Conservation (phyloP, 2,113 vertebrate species). For the Sminthopsis crassicaudata region DNA sequence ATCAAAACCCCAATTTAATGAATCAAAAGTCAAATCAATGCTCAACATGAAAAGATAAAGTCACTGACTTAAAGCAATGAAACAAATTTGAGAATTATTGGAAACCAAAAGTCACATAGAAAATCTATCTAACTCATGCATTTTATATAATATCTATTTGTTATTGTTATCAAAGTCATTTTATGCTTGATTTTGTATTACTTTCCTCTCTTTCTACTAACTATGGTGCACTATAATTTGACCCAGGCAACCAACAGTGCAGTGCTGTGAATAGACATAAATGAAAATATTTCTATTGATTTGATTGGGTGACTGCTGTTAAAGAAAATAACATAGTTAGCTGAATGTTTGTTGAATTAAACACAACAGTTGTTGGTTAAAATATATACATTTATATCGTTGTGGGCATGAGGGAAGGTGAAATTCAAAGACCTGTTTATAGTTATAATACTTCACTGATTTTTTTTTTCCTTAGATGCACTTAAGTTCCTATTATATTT, state of each 20-base stretch:
- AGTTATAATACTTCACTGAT: not conserved
- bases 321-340: conserved; percentile 23
- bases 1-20: not conserved
- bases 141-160: not conserved
- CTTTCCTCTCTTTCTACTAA: not conserved
- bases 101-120: not conserved
- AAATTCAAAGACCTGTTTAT: conserved; percentile 5
- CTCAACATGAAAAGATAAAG: not conserved
- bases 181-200: not conserved
- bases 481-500: conserved; percentile 29
- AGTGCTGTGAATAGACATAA: conserved; percentile 7
- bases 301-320: not conserved
- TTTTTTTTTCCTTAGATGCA: conserved; percentile 29
- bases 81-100: not conserved
- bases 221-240: not conserved
- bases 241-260: not conserved
- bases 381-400: conserved; percentile 26
- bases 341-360: not conserved
- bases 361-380: not conserved
- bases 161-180: not conserved
- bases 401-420: conserved; percentile 8
- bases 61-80: conserved; percentile 41
- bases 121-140: conserved; percentile 9
- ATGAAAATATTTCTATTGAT: conserved; percentile 36
- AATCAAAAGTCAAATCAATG: conserved; percentile 51